These are phyloP conservation scores for Escarpia spicata DNA, from an alignment of 2,888 invertebrate species.

Conservation along the genomic window DNA sequence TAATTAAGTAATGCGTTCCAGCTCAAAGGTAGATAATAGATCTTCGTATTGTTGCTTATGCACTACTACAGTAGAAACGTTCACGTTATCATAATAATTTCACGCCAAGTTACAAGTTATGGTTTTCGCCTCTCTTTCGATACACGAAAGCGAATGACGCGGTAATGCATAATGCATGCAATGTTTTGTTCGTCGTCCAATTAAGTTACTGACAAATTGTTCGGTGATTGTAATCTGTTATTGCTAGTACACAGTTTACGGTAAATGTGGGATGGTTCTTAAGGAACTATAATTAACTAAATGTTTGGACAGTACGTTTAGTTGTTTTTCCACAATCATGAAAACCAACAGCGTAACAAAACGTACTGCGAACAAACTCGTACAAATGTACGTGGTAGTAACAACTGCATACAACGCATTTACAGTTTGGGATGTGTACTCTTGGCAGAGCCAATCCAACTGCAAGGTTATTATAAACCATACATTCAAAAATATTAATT, in stretches of 20 bases:
- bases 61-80: not conserved
- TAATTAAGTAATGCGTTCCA: not conserved
- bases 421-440: not conserved
- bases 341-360: not conserved
- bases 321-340: not conserved
- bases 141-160: not conserved
- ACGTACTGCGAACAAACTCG: not conserved
- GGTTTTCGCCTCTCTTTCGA: not conserved
- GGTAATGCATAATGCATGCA: not conserved
- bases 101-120: not conserved
- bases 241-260: not conserved
- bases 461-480: not conserved
- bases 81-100: not conserved
- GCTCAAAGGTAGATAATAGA: not conserved
- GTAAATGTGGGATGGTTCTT: not conserved
- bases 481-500: not conserved
- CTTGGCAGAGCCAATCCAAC: not conserved
- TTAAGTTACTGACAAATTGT: not conserved
- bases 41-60: not conserved
- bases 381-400: not conserved
- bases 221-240: too few species aligned
- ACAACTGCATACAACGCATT: not conserved
- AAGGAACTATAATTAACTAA: not conserved
- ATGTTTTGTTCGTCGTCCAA: not conserved
- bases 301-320: too few species aligned